Percentiles rank a stretch among this genome's conserved stretches.
These are phyloP conservation scores for Erannis defoliaria DNA, from an alignment of 2,888 invertebrate species.

Conservation along the genomic window DNA sequence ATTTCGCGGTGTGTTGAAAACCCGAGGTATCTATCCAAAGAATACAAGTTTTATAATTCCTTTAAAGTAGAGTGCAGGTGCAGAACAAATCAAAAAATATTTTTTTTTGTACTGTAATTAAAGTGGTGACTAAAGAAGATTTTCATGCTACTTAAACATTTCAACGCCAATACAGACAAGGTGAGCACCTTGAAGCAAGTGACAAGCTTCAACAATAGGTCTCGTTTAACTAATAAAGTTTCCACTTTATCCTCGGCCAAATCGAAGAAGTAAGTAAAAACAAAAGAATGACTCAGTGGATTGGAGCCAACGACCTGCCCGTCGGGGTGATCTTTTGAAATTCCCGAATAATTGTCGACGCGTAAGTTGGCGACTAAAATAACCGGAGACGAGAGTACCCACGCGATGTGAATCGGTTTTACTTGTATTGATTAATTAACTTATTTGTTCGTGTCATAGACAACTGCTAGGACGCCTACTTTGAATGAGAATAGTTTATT, in stretches of 20 bases:
- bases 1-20: no score
- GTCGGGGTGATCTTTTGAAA: conserved; percentile 84
- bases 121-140: conserved; percentile 16
- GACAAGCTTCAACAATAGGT: conserved; percentile 37
- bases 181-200: conserved; percentile 31
- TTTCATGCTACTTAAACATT: conserved; percentile 11
- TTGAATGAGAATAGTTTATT: conserved; percentile 13
- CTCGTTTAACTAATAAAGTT: conserved; percentile 43
- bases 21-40: no score
- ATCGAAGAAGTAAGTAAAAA: conserved; percentile 65
- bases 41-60: no score
- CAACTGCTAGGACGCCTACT: conserved; percentile 27
- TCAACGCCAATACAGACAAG: conserved; percentile 14
- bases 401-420: conserved; percentile 76
- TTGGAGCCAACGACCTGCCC: conserved; percentile 76
- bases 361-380: conserved; percentile 80
- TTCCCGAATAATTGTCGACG: conserved; percentile 85
- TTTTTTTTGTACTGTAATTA: no score
- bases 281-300: conserved; percentile 81
- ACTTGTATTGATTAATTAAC: conserved; percentile 82
- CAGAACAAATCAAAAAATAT: no score
- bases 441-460: conserved; percentile 67
- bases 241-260: conserved; percentile 53
- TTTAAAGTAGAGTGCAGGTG: no score
- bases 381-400: conserved; percentile 73